Base-by-base conservation (phyloP, 37 sponge, comb jelly and placozoan genomes). In the Eunapius fragilis region DNA sequence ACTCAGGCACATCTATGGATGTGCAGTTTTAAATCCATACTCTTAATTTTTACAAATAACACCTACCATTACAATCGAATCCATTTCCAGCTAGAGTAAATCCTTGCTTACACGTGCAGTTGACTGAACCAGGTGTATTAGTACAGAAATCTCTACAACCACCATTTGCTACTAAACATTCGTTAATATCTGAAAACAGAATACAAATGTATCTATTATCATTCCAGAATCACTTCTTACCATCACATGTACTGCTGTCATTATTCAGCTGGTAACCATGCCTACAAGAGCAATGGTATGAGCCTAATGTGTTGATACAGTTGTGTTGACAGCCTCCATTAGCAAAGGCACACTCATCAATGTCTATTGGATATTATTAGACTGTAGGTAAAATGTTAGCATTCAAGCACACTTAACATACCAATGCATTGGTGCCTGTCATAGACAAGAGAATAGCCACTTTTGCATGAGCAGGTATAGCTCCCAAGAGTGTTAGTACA, bases 291-390 rank as follows among this genome's bases (percentile, higher is more conserved):
- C 87, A 87, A 25, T 31, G 24, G 31, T 70, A 81, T 22, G 69
- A 68, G 0, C 82, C 76, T 47, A 32, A 12, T 14, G 34, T 67
- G 81, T 87, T 87, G 36, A 0, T 87, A 68, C 87, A 87, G 74
- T 67, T 31, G 5, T 87, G 75, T 10, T 80, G 73, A 72, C 87
- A 87, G 28, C 74, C 87, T 37, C 87, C 81, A 24, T 74, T 80
- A 23, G 25, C 25, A 27, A 22, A 27, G 24, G 37, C 74, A 80
- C 87, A 87, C 27, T 87, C 87, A 80, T 87, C 69, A 31, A 80
- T 87, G 25, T 87, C 87, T 87, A 31, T 0, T 27, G 9, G 37
- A 23, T 32, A 11, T 11, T 19, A 58, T 19, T 4, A 17, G 58
- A 58, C 17, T 1, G 58, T 19, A 58, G 17, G 58, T 58, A 58